A percentile compares a stretch with the other conserved stretches of the same genome.
phyloP scores from a whole-genome alignment of 2,113 vertebrate species.

The Callaeas wilsoni region DNA sequence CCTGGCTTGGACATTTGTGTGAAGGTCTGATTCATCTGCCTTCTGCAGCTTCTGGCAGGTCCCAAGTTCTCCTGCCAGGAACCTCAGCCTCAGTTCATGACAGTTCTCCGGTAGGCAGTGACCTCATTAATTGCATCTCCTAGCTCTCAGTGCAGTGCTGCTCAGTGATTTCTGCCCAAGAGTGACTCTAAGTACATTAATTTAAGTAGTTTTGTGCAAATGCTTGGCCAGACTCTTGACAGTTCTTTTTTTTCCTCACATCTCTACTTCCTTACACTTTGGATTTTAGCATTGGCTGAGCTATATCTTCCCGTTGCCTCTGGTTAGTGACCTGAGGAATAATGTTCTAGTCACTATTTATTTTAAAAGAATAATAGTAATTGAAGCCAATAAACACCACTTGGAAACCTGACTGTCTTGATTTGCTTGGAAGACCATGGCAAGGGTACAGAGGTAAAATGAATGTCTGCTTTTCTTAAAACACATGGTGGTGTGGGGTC shows the following conservation, averaged over 20 bases:
- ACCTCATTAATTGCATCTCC: neutral
- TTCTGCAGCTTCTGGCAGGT: neutral
- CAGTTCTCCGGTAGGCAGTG: neutral
- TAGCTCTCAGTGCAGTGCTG: neutral
- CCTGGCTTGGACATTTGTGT: neutral
- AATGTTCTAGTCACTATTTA: neutral
- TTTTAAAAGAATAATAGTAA: neutral
- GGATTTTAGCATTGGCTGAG: neutral
- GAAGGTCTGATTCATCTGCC: neutral
- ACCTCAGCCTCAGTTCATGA: neutral
- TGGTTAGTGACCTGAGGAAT: neutral
- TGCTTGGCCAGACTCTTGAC: neutral
- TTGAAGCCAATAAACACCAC: neutral
- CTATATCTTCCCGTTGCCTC: neutral
- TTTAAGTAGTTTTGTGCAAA: neutral
- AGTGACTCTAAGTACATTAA: neutral
- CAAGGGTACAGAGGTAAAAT: neutral
- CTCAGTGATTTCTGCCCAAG: neutral
- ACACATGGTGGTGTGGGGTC: fast-evolving
- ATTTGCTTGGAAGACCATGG: neutral
- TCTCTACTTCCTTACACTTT: neutral
- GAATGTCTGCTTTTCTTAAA: neutral
- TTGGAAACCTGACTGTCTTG: neutral
- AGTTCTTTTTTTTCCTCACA: neutral
- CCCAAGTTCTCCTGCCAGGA: neutral